These are phyloP conservation scores for Dicyrtoma fusca DNA, from an alignment of 2,888 invertebrate species.

Conservation along the genomic window DNA sequence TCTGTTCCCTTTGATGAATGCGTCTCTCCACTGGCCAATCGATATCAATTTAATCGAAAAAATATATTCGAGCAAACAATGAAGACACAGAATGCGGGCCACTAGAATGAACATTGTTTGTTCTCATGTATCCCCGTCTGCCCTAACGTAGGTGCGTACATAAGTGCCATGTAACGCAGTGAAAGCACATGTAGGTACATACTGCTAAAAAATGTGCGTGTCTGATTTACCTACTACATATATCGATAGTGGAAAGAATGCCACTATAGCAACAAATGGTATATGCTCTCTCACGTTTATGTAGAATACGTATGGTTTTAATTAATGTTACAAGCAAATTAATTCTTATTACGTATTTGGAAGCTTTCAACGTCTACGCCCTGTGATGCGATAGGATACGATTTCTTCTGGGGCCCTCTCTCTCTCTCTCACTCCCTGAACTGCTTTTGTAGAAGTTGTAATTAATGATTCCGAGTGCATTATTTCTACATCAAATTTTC, in stretches of 20 bases:
- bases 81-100: conserved; percentile 12
- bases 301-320: no score
- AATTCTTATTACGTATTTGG: conserved; percentile 4
- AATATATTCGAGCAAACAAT: conserved; percentile 27
- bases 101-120: conserved; percentile 1
- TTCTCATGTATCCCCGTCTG: conserved; percentile 8
- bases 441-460: neutral
- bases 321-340: conserved; percentile 14
- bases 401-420: neutral
- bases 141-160: no score
- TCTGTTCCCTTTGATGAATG: conserved; percentile 47
- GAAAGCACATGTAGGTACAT: no score
- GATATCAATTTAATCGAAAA: conserved; percentile 50
- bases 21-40: conserved; percentile 46
- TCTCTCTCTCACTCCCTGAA: neutral
- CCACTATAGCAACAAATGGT: no score
- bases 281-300: no score
- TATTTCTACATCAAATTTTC: no score
- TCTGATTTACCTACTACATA: no score
- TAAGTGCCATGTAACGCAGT: no score
- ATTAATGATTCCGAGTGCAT: conserved; percentile 1
- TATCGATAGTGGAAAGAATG: no score
- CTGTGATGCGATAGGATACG: neutral
- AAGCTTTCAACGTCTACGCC: neutral
- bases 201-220: no score